Conservation (phyloP, 2,797 vertebrate genomes). For the Danio aesculapii region DNA sequence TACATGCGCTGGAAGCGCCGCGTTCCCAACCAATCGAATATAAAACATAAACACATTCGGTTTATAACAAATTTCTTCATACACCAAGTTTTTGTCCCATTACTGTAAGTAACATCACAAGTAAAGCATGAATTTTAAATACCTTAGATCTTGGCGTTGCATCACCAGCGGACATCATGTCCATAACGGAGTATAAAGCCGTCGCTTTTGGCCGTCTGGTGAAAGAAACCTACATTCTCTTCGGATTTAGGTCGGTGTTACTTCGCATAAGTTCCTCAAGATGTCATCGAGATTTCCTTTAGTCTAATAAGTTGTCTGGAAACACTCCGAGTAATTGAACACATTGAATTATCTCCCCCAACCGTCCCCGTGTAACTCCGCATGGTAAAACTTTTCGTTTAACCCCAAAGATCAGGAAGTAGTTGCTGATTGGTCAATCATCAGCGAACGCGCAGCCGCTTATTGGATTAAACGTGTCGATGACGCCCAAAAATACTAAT, state of each 20-base stretch:
- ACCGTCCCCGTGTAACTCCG: slow-evolving; percentile 54
- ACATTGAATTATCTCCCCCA: slow-evolving; percentile 20
- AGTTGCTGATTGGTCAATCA: slow-evolving; percentile 64
- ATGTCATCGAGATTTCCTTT: background rate
- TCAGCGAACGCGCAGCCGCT: slow-evolving; percentile 1
- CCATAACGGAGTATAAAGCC: slow-evolving; percentile 46
- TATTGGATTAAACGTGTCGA: slow-evolving; percentile 67
- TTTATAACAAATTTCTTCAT: background rate
- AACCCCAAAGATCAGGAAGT: slow-evolving; percentile 56
- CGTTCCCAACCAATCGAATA: slow-evolving; percentile 45
- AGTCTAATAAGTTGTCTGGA: background rate
- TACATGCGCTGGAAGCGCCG: slow-evolving; percentile 13
- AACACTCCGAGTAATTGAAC: background rate
- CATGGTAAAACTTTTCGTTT: slow-evolving; percentile 53
- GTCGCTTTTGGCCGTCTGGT: slow-evolving; percentile 8
- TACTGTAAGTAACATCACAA: background rate
- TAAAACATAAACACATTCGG: background rate
- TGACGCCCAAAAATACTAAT: background rate
- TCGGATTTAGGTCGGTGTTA: slow-evolving; percentile 8
- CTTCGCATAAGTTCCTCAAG: background rate
- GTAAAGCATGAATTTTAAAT: background rate
- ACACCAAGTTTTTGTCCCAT: too few relatives aligned
- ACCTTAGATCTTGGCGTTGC: slow-evolving; percentile 54
- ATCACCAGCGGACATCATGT: slow-evolving; percentile 16
- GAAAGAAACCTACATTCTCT: slow-evolving; percentile 38